Evolutionary conservation across 2,797 vertebrate species (phyloP), one percentile per base, ranked within the genome.

Genomic region (Amblyraja radiata): DNA sequence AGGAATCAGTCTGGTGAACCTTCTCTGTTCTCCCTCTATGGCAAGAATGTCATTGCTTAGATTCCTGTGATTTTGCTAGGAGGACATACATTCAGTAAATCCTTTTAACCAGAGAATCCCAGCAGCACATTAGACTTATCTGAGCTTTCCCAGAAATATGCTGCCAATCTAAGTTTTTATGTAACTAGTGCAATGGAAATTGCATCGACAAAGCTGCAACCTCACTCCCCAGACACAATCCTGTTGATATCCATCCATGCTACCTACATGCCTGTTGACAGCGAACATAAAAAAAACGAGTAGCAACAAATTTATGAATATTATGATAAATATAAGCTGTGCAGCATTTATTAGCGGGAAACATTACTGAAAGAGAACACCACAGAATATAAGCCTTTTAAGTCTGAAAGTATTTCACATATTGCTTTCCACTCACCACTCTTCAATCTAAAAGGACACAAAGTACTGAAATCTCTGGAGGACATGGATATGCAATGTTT

Each of bases 261-360:
- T 39, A 46, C 78, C 79, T 81, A 23, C 21, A 58, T 46, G 58
- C 23, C 79, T 80, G 39, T 54, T 81, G 23, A 54, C 61, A 25
- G 61, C 61, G 32, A 63, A 13, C 14, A 88, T 88, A n/a, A 88
- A 65, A 88, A 65, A 88, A n/a, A 14, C 0, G 13, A 65, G 14
- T 32, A 7, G n/a, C n/a, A 88, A 86, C 58, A 65, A 32, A n/a
- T 86, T 88, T 88, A 61, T 88, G n/a, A 88, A 88, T 32, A 88
- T 88, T 86, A 86, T 86, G 28, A n/a, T n/a, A 63, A 63, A 54
- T 54, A 6, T 54, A 65, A 88, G 6, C 28, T n/a, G 14, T 91
- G 16, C 39, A 90, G 11, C 88, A 74, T 91, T 28, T 74, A 71
- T 14, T 39, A 68, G 68, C 5, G 16, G 18, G 11, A 36, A 91